phyloP scores from a whole-genome alignment of 2,113 vertebrate species.

The Calyptommatus sinebrachiatus region DNA sequence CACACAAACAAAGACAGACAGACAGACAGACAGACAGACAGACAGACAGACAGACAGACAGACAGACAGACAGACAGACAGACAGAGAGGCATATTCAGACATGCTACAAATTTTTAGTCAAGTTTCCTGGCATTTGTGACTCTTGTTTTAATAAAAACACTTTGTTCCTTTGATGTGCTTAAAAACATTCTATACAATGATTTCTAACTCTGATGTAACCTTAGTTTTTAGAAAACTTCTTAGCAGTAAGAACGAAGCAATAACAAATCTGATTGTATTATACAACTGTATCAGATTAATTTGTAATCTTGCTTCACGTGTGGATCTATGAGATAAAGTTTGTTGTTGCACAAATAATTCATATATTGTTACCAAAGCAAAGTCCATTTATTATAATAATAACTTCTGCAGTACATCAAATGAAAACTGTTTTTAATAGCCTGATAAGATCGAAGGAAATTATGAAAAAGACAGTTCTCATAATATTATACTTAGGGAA shows the following conservation, averaged over 20 bases:
- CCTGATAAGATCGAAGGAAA: constrained; percentile 40
- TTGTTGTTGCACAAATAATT: not conserved
- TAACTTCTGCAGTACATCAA: constrained; percentile 31
- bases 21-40: too few species aligned
- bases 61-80: too few species aligned
- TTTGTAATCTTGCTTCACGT: too few species aligned
- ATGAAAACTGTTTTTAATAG: constrained; percentile 14
- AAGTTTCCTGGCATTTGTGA: not conserved
- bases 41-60: too few species aligned
- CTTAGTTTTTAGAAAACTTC: too few species aligned
- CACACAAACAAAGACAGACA: too few species aligned
- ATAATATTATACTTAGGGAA: constrained; percentile 25
- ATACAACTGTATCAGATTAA: too few species aligned
- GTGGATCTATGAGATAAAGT: too few species aligned
- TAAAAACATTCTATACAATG: constrained; percentile 3
- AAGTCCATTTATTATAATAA: constrained; percentile 30
- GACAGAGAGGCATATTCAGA: too few species aligned
- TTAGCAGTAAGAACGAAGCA: too few species aligned
- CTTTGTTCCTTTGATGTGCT: not conserved
- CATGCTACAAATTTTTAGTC: not conserved
- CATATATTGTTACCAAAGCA: not conserved
- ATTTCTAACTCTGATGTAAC: too few species aligned
- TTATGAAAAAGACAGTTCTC: not conserved
- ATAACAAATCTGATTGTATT: too few species aligned
- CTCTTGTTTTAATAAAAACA: not conserved